Conservation (phyloP, 2,113 vertebrate species). For the Pipra filicauda region DNA sequence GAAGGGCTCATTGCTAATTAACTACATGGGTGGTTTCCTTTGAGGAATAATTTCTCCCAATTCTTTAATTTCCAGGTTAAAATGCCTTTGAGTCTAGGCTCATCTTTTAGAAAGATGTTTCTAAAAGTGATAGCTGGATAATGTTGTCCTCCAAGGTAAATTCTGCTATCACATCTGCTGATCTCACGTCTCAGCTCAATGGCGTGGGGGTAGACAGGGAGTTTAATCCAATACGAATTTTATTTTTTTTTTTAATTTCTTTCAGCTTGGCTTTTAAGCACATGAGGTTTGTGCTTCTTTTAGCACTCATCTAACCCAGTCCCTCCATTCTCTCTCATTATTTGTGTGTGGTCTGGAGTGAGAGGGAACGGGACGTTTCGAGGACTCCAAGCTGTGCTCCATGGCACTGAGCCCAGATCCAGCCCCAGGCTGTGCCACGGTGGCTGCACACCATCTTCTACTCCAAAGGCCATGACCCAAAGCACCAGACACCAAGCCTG, state of each 20-base stretch:
- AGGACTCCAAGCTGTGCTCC: background rate
- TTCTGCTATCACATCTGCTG: background rate
- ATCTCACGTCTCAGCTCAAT: background rate
- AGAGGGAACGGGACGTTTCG: rapidly evolving
- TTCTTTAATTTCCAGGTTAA: conserved; percentile 2
- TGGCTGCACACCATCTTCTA: background rate
- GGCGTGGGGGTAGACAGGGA: background rate
- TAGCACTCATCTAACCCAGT: background rate
- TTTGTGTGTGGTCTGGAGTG: rapidly evolving
- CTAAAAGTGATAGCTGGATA: background rate
- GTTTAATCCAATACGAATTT: background rate
- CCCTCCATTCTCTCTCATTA: background rate
- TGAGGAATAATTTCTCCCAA: background rate
- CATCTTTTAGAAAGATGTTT: background rate
- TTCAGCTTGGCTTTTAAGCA: background rate
- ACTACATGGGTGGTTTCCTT: conserved; percentile 21
- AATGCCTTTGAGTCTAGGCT: background rate
- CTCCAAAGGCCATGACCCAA: background rate
- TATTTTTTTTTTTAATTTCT: too few relatives aligned
- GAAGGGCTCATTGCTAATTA: conserved; percentile 8
- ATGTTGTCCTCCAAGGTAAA: background rate
- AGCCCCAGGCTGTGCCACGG: rapidly evolving
- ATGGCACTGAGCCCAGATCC: rapidly evolving
- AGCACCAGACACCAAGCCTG: background rate
- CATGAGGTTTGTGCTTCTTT: background rate